phyloP scores from a whole-genome alignment of 2,888 invertebrate species.

The Frankliniella intonsa region DNA sequence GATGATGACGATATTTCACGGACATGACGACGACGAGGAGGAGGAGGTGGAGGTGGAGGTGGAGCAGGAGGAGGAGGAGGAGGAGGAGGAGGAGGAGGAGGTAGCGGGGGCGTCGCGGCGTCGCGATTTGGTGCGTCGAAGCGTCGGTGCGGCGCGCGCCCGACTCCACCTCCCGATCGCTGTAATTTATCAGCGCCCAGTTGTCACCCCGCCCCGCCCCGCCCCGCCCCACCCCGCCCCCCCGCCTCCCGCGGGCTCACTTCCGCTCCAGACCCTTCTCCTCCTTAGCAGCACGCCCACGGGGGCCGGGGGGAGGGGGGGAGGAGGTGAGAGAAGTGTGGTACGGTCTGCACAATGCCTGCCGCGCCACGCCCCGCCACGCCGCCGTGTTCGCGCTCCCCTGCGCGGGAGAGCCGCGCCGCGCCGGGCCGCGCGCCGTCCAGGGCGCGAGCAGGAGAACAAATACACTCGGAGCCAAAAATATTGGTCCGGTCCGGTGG shows the following conservation, averaged over 20 bases:
- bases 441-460: background rate
- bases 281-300: constrained; percentile 38
- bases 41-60: too few relatives aligned
- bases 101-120: constrained; percentile 35
- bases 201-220: constrained; percentile 33
- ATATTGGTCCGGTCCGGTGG: background rate
- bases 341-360: constrained; percentile 42
- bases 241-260: constrained; percentile 39
- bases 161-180: constrained; percentile 45
- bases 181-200: constrained; percentile 36
- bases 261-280: constrained; percentile 37
- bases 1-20: constrained; percentile 18
- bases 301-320: constrained; percentile 39
- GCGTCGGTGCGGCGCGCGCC: constrained; percentile 28
- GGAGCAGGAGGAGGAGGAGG: constrained; percentile 38
- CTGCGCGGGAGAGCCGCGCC: background rate
- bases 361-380: constrained; percentile 31
- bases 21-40: constrained; percentile 36
- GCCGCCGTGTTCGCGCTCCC: background rate
- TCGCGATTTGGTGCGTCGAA: constrained; percentile 32
- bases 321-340: constrained; percentile 42
- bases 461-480: constrained; percentile 16
- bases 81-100: constrained; percentile 38
- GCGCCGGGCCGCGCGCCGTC: too few relatives aligned
- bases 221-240: constrained; percentile 36